Conservation (phyloP, 2,113 vertebrate genomes). For the Maylandia zebra region DNA sequence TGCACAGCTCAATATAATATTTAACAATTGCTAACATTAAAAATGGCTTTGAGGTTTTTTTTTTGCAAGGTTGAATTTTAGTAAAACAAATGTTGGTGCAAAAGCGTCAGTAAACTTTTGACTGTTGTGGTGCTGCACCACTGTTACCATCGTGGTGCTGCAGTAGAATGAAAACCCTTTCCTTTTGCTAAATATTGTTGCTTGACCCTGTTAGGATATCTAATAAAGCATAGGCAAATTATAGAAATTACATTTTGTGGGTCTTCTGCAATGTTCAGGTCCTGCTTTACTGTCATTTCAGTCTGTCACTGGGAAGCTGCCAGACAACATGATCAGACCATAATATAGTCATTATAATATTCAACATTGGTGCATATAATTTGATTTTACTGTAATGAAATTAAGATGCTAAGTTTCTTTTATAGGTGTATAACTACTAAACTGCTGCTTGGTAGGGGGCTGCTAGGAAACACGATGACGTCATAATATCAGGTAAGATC, state of each 20-base stretch:
- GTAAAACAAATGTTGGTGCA: background rate
- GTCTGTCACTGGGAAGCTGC: background rate
- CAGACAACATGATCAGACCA: background rate
- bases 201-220: background rate
- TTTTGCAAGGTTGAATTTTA: background rate
- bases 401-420: background rate
- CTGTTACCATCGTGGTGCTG: background rate
- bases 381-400: background rate
- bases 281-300: background rate
- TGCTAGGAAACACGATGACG: background rate
- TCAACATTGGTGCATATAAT: background rate
- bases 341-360: background rate
- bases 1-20: background rate
- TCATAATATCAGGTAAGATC: background rate
- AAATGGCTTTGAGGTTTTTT: rapidly evolving
- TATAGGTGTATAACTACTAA: background rate
- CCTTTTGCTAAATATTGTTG: background rate
- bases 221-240: background rate
- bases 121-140: background rate
- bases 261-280: background rate
- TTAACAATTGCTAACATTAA: background rate
- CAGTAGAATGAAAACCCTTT: background rate
- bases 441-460: background rate
- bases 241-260: background rate
- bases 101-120: rapidly evolving